These are phyloP conservation scores for Echiichthys vipera DNA, from an alignment of 2,797 vertebrate genomes.

Conservation along the genomic window DNA sequence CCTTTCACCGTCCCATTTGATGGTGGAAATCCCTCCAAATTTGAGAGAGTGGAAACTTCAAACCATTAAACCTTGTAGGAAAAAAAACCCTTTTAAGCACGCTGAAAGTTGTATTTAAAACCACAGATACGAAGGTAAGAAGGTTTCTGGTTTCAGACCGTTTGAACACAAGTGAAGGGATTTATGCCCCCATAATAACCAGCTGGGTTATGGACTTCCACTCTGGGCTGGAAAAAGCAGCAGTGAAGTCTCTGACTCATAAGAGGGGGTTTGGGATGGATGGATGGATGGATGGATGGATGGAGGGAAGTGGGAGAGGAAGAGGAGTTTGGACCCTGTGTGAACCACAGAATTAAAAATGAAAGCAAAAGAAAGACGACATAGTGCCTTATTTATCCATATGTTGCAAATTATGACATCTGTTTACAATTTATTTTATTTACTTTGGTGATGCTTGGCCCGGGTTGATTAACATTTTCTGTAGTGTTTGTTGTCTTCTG, in stretches of 20 bases:
- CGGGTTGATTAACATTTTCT: constrained; percentile 80
- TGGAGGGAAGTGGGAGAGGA: constrained; percentile 27
- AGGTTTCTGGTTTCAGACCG: constrained; percentile 50
- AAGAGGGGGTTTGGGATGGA: constrained; percentile 26
- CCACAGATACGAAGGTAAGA: constrained; percentile 55
- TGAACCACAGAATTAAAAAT: constrained; percentile 73
- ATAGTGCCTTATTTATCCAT: constrained; percentile 77
- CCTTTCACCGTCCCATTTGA: constrained; percentile 21
- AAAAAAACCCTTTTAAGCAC: constrained; percentile 14
- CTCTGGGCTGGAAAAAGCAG: constrained; percentile 63
- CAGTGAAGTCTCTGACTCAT: constrained; percentile 65
- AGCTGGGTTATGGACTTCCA: constrained; percentile 54
- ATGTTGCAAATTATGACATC: constrained; percentile 81
- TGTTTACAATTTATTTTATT: constrained; percentile 83
- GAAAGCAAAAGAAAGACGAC: constrained; percentile 65
- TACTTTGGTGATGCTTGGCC: constrained; percentile 79
- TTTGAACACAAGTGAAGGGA: constrained; percentile 48
- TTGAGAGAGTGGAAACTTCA: constrained; percentile 53
- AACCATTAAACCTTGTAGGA: constrained; percentile 29
- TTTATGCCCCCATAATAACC: constrained; percentile 57
- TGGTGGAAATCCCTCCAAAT: constrained; percentile 27
- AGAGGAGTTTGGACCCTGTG: constrained; percentile 61
- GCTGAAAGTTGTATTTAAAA: constrained; percentile 42
- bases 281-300: constrained; percentile 26
- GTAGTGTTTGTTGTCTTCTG: constrained; percentile 80